These are phyloP conservation scores for Cetonia aurata DNA, from an alignment of 2,888 invertebrate genomes.

Conservation along the genomic window DNA sequence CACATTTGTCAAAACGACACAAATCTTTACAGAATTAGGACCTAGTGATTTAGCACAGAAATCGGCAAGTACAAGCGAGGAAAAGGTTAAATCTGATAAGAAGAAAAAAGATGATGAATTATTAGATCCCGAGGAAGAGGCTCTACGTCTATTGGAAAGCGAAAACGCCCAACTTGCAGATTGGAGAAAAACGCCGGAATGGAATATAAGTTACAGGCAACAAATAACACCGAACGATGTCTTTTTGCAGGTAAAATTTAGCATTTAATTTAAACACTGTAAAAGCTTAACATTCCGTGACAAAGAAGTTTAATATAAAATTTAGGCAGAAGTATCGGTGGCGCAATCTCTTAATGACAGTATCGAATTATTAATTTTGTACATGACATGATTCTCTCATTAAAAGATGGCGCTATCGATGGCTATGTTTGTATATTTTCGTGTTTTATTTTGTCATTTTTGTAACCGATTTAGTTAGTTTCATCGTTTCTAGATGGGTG, in stretches of 20 bases:
- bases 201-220: conserved; percentile 88
- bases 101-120: conserved; percentile 27
- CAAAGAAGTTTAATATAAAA: too few relatives aligned
- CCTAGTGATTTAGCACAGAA: conserved; percentile 40
- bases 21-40: conserved; percentile 21
- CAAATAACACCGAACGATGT: conserved; percentile 88
- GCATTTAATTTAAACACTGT: too few relatives aligned
- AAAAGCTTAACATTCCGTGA: too few relatives aligned
- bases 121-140: conserved; percentile 40
- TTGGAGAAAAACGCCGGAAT: conserved; percentile 77
- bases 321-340: too few relatives aligned
- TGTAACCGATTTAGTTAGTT: neutral
- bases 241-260: conserved; percentile 77
- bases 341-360: neutral
- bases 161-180: conserved; percentile 63
- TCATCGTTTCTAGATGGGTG: conserved; percentile 75
- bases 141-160: conserved; percentile 32
- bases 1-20: conserved; percentile 1
- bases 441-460: too few relatives aligned
- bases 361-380: neutral
- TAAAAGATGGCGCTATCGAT: neutral
- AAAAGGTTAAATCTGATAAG: conserved; percentile 1
- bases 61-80: conserved; percentile 59
- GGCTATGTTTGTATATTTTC: too few relatives aligned
- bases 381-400: neutral